A percentile compares a stretch with the other conserved stretches of the same genome.
These are phyloP conservation scores for Lampris incognitus DNA, from an alignment of 2,113 vertebrate genomes.

Conservation along the genomic window DNA sequence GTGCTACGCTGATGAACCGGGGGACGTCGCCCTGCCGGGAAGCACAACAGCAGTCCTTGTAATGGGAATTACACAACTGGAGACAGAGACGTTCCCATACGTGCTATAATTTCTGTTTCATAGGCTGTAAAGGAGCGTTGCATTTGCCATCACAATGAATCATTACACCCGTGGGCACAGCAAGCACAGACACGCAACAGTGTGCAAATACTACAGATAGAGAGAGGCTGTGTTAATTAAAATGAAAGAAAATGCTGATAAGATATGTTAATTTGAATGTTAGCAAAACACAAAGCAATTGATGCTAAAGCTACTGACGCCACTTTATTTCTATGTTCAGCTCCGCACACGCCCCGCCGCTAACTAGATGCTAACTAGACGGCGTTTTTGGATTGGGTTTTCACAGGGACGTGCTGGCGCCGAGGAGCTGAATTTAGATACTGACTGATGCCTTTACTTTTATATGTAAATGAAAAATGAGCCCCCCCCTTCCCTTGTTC, in stretches of 20 bases:
- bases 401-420: too few relatives aligned
- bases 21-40: not conserved
- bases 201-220: not conserved
- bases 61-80: slow-evolving; percentile 38
- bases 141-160: slow-evolving; percentile 6
- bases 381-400: too few relatives aligned
- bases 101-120: slow-evolving; percentile 24
- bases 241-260: not conserved
- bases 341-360: too few relatives aligned
- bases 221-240: not conserved
- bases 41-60: slow-evolving; percentile 8
- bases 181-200: not conserved
- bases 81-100: slow-evolving; percentile 28
- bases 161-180: slow-evolving; percentile 12
- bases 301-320: too few relatives aligned
- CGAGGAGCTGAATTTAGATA: too few relatives aligned
- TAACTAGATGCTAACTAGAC: too few relatives aligned
- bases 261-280: too few relatives aligned
- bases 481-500: too few relatives aligned
- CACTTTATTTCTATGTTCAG: too few relatives aligned
- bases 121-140: slow-evolving; percentile 24
- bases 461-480: too few relatives aligned
- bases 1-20: slow-evolving; percentile 15
- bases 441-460: too few relatives aligned
- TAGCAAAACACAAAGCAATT: too few relatives aligned